phyloP scores from a whole-genome alignment of 2,888 invertebrate genomes.

The Drosophila atroscutellata region DNA sequence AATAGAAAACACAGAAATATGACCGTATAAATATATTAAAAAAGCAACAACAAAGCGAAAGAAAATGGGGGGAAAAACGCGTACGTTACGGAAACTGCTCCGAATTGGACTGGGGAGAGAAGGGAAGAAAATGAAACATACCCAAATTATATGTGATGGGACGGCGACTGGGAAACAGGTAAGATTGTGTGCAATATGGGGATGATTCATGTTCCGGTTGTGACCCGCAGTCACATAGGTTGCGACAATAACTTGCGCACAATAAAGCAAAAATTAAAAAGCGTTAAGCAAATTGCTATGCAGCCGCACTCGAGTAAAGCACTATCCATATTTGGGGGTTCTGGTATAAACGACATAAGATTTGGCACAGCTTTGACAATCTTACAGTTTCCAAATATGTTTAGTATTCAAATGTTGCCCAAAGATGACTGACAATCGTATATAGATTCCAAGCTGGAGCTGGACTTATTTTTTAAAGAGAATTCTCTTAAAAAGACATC shows the following conservation, averaged over 20 bases:
- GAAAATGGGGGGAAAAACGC: conserved; percentile 23
- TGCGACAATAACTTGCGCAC: conserved; percentile 69
- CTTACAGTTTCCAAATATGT: background rate
- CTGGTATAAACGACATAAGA: background rate
- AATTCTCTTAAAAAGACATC: background rate
- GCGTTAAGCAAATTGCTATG: conserved; percentile 71
- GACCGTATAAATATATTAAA: conserved; percentile 66
- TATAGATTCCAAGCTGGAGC: background rate
- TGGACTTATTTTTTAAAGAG: background rate
- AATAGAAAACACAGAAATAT: conserved; percentile 63
- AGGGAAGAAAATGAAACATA: conserved; percentile 2
- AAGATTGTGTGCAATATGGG: conserved; percentile 13
- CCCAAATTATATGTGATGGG: conserved; percentile 23
- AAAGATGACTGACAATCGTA: background rate
- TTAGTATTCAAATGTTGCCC: background rate
- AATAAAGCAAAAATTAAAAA: conserved; percentile 81
- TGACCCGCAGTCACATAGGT: conserved; percentile 22
- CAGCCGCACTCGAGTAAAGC: background rate
- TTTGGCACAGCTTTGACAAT: background rate
- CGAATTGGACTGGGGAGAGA: background rate
- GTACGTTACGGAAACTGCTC: conserved; percentile 23
- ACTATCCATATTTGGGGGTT: conserved; percentile 1
- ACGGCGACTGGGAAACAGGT: background rate
- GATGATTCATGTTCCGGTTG: conserved; percentile 16
- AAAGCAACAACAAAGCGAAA: conserved; percentile 22